Base-by-base conservation (phyloP, 1,140 invertebrate genomes). In the Polypedilum vanderplanki region DNA sequence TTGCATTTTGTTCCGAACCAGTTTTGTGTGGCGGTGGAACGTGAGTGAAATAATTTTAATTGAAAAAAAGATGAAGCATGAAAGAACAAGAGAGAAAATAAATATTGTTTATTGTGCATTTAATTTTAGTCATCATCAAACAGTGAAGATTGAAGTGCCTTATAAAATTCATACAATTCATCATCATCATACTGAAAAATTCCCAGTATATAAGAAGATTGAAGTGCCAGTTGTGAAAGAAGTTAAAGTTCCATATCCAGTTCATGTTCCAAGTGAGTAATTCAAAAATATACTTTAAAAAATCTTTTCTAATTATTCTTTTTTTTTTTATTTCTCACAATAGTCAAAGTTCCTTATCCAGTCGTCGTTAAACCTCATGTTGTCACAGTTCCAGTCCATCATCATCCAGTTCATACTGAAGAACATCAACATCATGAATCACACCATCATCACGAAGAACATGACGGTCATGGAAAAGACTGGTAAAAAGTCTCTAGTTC, bases 351-450 rank as follows among this genome's bases (percentile, higher is more conserved):
- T 10, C 65, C 65, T 1, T 70, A 70, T 20, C 65, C 65, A 7
- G 65, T 70, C 20, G 65, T 70, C 18, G 18, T 70, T 8, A 22
- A 70, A 7, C 65, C 65, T 20, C 65, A 70, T 70, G 10, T 70
- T 70, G 65, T 70, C 9, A 70, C 65, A 18, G 65, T 70, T 1
- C 65, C 65, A 70, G 65, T 70, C 1, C 65, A 70, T 70, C 65
- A 70, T 70, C 20, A 70, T 20, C 65, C 65, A 70, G 65, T 70
- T 7, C 65, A 70, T 22, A 20, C 65, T 18, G 20, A 18, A 18
- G 65, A 70, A 70, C 65, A 70, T 70, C 3, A 70, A 70, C 65
- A 70, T 20, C 65, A 70, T 70, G 65, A 70, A 20, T 20, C 65
- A 20, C 65, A 70, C 18, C 9, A n/a, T 70, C 20, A 70, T 18